These are phyloP conservation scores for Microcebus griseorufus DNA, from an alignment of 2,113 vertebrate species.

Conservation along the genomic window DNA sequence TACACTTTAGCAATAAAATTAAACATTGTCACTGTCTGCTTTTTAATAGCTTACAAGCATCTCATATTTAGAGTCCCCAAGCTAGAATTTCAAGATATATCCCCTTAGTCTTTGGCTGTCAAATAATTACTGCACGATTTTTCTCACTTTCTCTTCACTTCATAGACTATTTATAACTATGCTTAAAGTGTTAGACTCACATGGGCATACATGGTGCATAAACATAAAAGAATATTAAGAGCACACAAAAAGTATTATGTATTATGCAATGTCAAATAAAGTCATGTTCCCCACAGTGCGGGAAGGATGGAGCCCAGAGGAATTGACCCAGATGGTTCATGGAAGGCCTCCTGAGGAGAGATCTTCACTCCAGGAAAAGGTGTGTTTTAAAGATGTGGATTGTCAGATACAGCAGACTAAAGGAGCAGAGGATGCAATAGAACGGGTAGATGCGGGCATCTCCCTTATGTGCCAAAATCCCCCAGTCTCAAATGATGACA, in stretches of 20 bases:
- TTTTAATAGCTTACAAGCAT: conserved; percentile 34
- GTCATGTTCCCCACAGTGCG: neutral
- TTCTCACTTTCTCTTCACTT: neutral
- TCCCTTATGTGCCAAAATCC: neutral
- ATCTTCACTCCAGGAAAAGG: neutral
- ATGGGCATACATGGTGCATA: neutral
- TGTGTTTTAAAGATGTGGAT: neutral
- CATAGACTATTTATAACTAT: neutral
- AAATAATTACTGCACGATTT: conserved; percentile 15
- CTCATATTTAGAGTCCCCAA: conserved; percentile 13
- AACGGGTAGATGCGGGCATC: neutral
- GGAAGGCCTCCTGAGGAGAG: neutral
- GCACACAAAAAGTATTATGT: neutral
- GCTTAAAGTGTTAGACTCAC: neutral
- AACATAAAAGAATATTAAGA: neutral
- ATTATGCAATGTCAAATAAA: neutral
- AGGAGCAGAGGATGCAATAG: neutral
- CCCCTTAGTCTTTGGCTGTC: neutral
- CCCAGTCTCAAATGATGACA: neutral
- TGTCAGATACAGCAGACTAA: neutral
- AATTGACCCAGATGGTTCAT: neutral
- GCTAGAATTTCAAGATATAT: conserved; percentile 43
- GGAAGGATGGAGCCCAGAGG: neutral
- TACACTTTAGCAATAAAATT: conserved; percentile 19
- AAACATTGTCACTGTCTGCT: conserved; percentile 2